Evolutionary conservation across 2,888 invertebrate species (phyloP), one percentile per base, ranked within the genome.

Genomic region (Bellardia pandia): DNA sequence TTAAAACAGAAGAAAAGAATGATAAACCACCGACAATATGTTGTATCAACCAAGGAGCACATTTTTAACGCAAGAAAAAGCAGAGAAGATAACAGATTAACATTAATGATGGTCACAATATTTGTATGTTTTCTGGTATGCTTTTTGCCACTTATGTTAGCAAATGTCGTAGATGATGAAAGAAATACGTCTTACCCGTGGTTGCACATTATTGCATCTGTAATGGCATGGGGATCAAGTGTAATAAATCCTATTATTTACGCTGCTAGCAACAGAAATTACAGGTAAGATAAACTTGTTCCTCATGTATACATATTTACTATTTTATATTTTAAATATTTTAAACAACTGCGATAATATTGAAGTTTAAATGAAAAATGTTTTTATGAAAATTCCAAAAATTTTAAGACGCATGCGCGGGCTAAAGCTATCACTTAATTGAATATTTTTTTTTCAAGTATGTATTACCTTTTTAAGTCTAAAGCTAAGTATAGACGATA

Each of bases 181-280:
- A 95, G 96, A 88, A 96, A 96, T 66, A 94, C 94, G 33, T 95
- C 94, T 6, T 95, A 95, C 90, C 97, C 98, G 4, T 95, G 96
- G 93, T 93, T 97, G 0, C 98, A 98, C 92, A 96, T 98, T 86
- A 94, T 97, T 79, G 97, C 97, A 0, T 98, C 98, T 0, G 96
- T 98, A 75, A 94, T 98, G 88, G 97, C 98, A 0, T 98, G 98
- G 97, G 97, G 97, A 0, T 98, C 98, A 0, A 96, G 97, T 85
- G 98, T 98, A 74, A 95, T 98, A 89, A 98, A 98, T 94, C 98
- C 98, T 0, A 95, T 98, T 88, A 97, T 98, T 89, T 98, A 98
- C 94, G 98, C 98, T 4, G 97, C 96, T 8, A 97, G 97, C 89
- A 98, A 98, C 93, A 95, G 97, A 88, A 97, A 97, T 90, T 98